Evolutionary conservation across 2,888 invertebrate species (phyloP), one percentile per base, ranked within the genome.

Genomic region (Cotesia congregata): DNA sequence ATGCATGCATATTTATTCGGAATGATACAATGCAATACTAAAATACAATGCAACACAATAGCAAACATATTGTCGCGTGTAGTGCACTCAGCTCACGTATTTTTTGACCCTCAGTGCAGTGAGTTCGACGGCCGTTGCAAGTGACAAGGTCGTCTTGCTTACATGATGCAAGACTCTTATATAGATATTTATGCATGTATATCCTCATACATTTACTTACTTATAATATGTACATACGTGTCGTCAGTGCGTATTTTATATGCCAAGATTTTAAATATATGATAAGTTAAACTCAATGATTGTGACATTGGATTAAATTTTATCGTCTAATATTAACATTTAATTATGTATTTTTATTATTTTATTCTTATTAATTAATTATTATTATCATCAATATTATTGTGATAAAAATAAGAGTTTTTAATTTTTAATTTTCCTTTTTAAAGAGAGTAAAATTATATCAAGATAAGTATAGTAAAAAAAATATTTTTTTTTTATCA

Each of bases 111-210:
- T 86, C 85, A 83, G 82, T 85, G 78, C 75, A 78, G 72, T 77
- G 83, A 83, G 86, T 86, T 86, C 86, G 86, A 85, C 81, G 86
- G 82, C 85, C 86, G 82, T 83, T 81, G 79, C 77, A 80, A 82
- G 80, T 78, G 81, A 81, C 86, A 86, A 86, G 86, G 86, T 85
- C 85, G 83, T 77, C 74, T 50, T 67, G 61, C 69, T 9, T 67
- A 78, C 83, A 79, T 84, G 85, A 86, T 85, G 86, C 86, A 85
- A 86, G 84, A 83, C 73, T 78, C 79, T 78, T 77, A 50, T 50
- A 50, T 50, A 50, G n/a, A 50, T 20, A 12, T 9, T 17, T 17
- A 62, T 38, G 30, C 3, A 30, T 30, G 30, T 30, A 30, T 30
- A 30, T 30, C 30, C 38, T 67, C 40, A 41, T 68, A 68, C 65